Conservation (phyloP, 2,113 vertebrate species). For the Cricetomys ansorgei region DNA sequence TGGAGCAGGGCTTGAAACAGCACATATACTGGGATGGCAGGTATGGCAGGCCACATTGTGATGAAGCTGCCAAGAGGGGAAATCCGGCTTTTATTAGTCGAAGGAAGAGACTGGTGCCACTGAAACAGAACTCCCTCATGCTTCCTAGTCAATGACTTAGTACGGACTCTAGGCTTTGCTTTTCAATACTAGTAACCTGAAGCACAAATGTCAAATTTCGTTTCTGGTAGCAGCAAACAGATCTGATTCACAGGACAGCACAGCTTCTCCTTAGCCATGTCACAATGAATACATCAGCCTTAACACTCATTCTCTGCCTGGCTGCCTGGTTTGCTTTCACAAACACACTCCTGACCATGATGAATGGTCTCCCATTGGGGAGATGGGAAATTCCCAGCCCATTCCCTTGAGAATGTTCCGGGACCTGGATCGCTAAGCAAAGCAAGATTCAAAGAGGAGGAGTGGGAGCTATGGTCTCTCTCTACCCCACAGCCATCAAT, state of each 20-base stretch:
- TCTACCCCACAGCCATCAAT: slow-evolving; percentile 89
- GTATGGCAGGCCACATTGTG: not conserved
- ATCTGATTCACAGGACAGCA: slow-evolving; percentile 41
- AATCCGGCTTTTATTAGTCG: not conserved
- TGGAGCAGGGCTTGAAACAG: not conserved
- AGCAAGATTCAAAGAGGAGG: slow-evolving; percentile 92
- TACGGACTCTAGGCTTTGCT: not conserved
- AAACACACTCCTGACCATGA: slow-evolving; percentile 88
- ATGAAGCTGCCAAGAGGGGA: not conserved
- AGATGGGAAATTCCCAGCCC: slow-evolving; percentile 88
- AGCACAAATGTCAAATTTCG: slow-evolving; percentile 48
- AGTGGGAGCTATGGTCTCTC: slow-evolving; percentile 86
- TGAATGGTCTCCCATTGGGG: slow-evolving; percentile 91
- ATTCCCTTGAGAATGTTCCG: slow-evolving; percentile 90
- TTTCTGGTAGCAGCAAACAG: slow-evolving; percentile 22
- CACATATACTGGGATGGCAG: slow-evolving; percentile 2
- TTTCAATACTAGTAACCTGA: slow-evolving; percentile 54
- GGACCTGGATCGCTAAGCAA: slow-evolving; percentile 89
- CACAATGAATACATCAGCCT: slow-evolving; percentile 88
- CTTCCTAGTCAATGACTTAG: not conserved
- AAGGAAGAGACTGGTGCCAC: slow-evolving; percentile 12
- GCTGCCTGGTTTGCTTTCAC: slow-evolving; percentile 88
- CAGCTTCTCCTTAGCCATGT: slow-evolving; percentile 58
- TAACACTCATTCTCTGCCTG: slow-evolving; percentile 85
- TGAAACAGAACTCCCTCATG: slow-evolving; percentile 33